Conservation (phyloP, 2,888 invertebrate genomes). For the Clitarchus hookeri region DNA sequence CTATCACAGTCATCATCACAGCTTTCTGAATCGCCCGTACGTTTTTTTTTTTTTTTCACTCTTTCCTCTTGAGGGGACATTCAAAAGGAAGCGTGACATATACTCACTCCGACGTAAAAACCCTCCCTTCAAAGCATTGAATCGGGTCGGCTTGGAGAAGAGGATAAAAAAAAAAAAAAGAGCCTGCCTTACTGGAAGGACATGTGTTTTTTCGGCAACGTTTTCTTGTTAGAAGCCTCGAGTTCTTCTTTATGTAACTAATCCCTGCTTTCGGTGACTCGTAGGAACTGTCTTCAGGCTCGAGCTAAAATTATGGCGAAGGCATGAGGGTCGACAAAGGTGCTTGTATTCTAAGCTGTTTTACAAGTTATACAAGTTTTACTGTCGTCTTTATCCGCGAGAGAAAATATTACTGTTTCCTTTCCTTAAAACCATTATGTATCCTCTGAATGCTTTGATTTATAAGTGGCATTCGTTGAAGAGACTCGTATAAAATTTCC, state of each 20-base stretch:
- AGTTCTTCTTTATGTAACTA: not conserved
- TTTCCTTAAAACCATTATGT: not conserved
- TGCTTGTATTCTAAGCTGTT: constrained; percentile 2
- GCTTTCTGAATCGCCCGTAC: not conserved
- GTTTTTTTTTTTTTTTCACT: not conserved
- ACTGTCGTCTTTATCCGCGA: not conserved
- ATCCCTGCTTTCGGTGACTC: constrained; percentile 3
- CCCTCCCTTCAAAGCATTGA: not conserved
- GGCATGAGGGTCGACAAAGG: not conserved
- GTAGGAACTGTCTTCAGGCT: not conserved
- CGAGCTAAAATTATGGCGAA: not conserved
- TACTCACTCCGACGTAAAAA: not conserved
- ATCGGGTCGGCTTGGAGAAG: not conserved
- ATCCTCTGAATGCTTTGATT: not conserved
- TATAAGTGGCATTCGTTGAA: not conserved
- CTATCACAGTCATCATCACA: constrained; percentile 14
- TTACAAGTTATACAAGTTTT: constrained; percentile 4
- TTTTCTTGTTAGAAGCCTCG: not conserved
- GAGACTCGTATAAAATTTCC: not conserved
- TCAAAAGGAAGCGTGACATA: constrained; percentile 14
- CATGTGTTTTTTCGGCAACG: constrained; percentile 2
- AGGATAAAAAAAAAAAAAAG: not conserved
- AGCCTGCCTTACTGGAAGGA: not conserved
- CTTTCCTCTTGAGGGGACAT: constrained; percentile 6
- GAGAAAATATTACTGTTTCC: constrained; percentile 6